These are phyloP conservation scores for Epinephelus moara DNA, from an alignment of 2,113 vertebrate species.

Conservation along the genomic window DNA sequence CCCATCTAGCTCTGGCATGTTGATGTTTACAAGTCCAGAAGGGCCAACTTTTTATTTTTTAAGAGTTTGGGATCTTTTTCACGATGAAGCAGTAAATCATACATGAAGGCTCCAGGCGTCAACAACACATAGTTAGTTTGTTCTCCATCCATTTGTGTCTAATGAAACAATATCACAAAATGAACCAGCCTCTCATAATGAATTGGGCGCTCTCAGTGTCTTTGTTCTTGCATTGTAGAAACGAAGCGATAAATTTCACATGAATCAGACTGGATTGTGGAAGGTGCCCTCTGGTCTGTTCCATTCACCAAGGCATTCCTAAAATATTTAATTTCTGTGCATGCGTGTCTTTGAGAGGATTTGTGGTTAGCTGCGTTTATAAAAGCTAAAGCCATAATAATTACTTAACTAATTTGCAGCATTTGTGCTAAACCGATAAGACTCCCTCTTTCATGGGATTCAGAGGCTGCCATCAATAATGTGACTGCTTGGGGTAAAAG, in stretches of 20 bases:
- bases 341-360: constrained; percentile 65
- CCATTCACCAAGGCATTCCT: constrained; percentile 37
- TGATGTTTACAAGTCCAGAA: constrained; percentile 21
- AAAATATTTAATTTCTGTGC: constrained; percentile 62
- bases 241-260: constrained; percentile 50
- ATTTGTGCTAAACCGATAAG: constrained; percentile 75
- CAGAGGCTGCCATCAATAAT: constrained; percentile 71
- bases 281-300: constrained; percentile 63
- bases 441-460: constrained; percentile 70
- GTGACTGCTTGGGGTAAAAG: constrained; percentile 68
- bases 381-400: constrained; percentile 73
- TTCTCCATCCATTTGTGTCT: constrained; percentile 55
- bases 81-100: constrained; percentile 35
- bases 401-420: constrained; percentile 76
- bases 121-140: constrained; percentile 54
- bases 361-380: constrained; percentile 58
- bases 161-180: constrained; percentile 44
- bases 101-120: constrained; percentile 56
- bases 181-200: constrained; percentile 34
- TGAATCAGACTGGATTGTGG: constrained; percentile 31
- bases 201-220: constrained; percentile 13
- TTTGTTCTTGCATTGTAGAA: constrained; percentile 34
- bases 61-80: constrained; percentile 11
- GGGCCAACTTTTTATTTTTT: not conserved
- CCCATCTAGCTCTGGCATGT: constrained; percentile 10